phyloP scores from a whole-genome alignment of 2,113 vertebrate genomes.

The Hystrix cristata region DNA sequence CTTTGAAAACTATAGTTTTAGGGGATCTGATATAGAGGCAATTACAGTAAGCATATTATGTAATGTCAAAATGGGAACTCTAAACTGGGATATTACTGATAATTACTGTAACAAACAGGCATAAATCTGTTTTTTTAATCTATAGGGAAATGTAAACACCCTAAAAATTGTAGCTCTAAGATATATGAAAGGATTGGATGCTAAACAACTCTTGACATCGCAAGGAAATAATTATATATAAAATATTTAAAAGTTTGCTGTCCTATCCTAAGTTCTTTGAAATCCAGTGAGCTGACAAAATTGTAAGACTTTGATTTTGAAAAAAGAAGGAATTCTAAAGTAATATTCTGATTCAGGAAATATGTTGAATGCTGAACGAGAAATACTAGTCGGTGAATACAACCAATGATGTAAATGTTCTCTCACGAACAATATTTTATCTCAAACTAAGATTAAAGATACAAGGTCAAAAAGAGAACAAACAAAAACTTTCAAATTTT shows the following conservation, averaged over 20 bases:
- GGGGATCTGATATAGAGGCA: neutral
- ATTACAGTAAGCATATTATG: neutral
- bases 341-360: neutral
- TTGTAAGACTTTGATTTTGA: neutral
- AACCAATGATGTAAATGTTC: neutral
- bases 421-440: neutral
- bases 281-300: neutral
- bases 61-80: neutral
- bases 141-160: neutral
- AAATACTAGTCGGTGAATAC: neutral
- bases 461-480: neutral
- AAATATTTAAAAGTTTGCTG: neutral
- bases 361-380: neutral
- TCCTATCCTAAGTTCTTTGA: neutral
- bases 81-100: neutral
- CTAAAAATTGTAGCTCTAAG: neutral
- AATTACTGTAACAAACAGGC: neutral
- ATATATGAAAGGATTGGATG: neutral
- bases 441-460: neutral
- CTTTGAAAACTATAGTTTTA: neutral
- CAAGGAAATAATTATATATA: no score
- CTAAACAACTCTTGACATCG: neutral
- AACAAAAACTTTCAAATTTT: neutral
- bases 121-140: neutral
- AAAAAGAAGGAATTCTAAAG: neutral